Conservation (phyloP, 2,888 invertebrate genomes). For the Ecliptopera silaceata region DNA sequence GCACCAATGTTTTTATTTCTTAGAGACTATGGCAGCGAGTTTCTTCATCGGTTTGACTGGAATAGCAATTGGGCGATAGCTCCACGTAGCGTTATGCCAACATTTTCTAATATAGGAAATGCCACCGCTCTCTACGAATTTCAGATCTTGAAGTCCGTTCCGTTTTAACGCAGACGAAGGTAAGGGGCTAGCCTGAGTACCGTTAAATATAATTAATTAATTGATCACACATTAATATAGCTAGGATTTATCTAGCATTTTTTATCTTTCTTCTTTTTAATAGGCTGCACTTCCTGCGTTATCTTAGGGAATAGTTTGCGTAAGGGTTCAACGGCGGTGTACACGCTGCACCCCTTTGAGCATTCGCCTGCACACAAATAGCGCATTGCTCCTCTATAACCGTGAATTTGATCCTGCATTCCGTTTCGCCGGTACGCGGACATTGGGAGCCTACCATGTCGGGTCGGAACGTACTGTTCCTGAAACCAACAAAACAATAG, state of each 20-base stretch:
- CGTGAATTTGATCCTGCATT: slow-evolving; percentile 73
- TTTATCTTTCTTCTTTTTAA: slow-evolving; percentile 60
- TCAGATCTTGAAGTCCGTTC: slow-evolving; percentile 74
- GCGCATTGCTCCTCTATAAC: slow-evolving; percentile 69
- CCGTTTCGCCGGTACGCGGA: slow-evolving; percentile 71
- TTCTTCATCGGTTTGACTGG: slow-evolving; percentile 69
- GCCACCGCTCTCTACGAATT: slow-evolving; percentile 65
- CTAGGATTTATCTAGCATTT: slow-evolving; percentile 22
- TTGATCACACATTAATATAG: slow-evolving; percentile 1
- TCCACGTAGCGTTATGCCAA: slow-evolving; percentile 59
- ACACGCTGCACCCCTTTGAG: slow-evolving; percentile 46
- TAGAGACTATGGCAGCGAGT: slow-evolving; percentile 52
- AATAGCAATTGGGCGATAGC: slow-evolving; percentile 55
- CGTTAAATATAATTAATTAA: slow-evolving; percentile 28
- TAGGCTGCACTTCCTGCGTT: slow-evolving; percentile 61
- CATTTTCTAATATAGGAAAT: slow-evolving; percentile 68
- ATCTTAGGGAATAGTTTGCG: slow-evolving; percentile 55
- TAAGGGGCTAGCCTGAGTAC: slow-evolving; percentile 62
- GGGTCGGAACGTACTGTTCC: slow-evolving; percentile 76
- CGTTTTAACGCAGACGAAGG: slow-evolving; percentile 71
- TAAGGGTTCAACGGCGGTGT: slow-evolving; percentile 62
- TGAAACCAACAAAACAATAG: slow-evolving; percentile 69
- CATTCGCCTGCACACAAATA: slow-evolving; percentile 57
- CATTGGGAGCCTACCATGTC: slow-evolving; percentile 67
- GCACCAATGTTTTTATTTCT: slow-evolving; percentile 57